Base-by-base conservation (phyloP, 2,113 vertebrate genomes). In the Verasper variegatus region DNA sequence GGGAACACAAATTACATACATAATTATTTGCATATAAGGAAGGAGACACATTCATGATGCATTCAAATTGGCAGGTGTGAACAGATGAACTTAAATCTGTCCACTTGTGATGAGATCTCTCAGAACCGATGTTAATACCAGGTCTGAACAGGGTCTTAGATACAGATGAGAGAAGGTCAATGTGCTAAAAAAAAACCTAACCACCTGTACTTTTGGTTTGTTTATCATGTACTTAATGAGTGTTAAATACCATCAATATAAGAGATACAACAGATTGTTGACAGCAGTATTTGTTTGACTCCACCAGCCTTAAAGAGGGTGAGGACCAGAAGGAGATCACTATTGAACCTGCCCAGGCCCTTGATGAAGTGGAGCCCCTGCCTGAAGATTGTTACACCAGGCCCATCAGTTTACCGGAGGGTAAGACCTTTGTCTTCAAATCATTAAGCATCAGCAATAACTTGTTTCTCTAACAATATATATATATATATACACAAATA, bases 301-400 rank as follows among this genome's bases (percentile, higher is more conserved):
- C 21, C 15, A 45, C 26, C 37, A 99, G 98, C 37, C 94, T 99
- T 52, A 99, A 99, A 89, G 97, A 99, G 89, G 97, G 97, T 51
- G 98, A 99, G 78, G 98, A 99, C 85, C 97, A 98, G 79, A 99
- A 97, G 77, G 98, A 99, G 92, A 95, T 99, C 81, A 97, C 93
- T 92, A 97, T 99, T 1, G 97, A 99, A 70, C 95, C 96, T 9
- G 96, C 97, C 66, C 97, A 97, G 88, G 96, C 97, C 10, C 88
- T 97, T 20, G 97, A 98, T 84, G 98, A 99, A 92, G 96, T 99
- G 69, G 98, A 99, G 49, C 98, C 98, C 7, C 93, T 99, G 8
- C 97, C 97, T 73, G 98, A 99, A 61, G 98, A 99, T 84, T 99
- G 96, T 89, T 99, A 99, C 47, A 98, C 96, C 0, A 93, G 96